Conservation (phyloP, 2,888 invertebrate genomes). For the Drosophila kambysellisi region DNA sequence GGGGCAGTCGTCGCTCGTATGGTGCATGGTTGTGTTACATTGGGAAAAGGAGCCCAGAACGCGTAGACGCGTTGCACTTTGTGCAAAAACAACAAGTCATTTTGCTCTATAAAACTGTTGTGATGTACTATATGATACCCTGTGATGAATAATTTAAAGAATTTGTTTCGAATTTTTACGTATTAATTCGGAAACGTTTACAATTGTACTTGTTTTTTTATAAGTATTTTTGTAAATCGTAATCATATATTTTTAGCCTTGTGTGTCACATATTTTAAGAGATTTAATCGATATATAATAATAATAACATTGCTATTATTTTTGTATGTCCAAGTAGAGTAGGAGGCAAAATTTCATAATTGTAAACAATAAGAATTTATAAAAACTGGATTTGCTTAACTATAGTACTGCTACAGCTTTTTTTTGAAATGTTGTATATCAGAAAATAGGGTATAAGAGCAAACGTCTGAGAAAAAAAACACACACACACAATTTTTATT, state of each 20-base stretch:
- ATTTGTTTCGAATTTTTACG: not conserved
- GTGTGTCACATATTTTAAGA: not conserved
- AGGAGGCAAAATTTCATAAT: not conserved
- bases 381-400: not conserved
- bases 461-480: slow-evolving; percentile 36
- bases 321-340: too few species aligned
- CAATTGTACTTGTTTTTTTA: not conserved
- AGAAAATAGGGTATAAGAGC: slow-evolving; percentile 14
- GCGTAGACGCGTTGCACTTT: slow-evolving; percentile 80
- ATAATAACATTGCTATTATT: too few species aligned
- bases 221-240: not conserved
- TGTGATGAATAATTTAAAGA: not conserved
- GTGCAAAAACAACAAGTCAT: slow-evolving; percentile 40
- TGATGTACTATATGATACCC: slow-evolving; percentile 7
- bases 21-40: slow-evolving; percentile 85
- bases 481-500: slow-evolving; percentile 8
- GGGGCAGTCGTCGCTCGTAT: slow-evolving; percentile 83
- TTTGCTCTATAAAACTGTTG: not conserved
- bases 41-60: slow-evolving; percentile 85
- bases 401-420: not conserved
- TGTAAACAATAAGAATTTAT: not conserved
- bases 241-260: not conserved
- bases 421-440: not conserved
- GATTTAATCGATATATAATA: not conserved
- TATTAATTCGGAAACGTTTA: not conserved